A percentile compares a stretch with the other conserved stretches of the same genome.
phyloP scores from a whole-genome alignment of 2,888 invertebrate species.

The Nomada ferruginata region DNA sequence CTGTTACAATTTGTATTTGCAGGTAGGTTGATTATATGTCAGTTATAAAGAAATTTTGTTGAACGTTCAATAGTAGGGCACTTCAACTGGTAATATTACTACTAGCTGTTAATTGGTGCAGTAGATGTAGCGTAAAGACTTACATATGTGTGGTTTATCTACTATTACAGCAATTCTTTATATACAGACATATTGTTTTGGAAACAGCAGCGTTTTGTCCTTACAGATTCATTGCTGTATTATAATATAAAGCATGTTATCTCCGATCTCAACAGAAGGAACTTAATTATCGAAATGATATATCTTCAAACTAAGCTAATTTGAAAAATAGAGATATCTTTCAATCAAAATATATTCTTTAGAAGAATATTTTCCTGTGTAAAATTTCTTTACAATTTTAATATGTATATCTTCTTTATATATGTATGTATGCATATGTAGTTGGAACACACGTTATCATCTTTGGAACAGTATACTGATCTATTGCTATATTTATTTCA shows the following conservation, averaged over 20 bases:
- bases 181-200: slow-evolving; percentile 47
- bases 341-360: slow-evolving; percentile 62
- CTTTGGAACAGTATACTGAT: slow-evolving; percentile 74
- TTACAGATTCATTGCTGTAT: slow-evolving; percentile 22
- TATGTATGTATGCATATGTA: slow-evolving; percentile 43
- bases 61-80: slow-evolving; percentile 81
- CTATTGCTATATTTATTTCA: slow-evolving; percentile 74
- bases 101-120: slow-evolving; percentile 65
- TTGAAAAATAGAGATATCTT: slow-evolving; percentile 69
- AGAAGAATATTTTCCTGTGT: slow-evolving; percentile 64
- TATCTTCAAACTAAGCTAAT: slow-evolving; percentile 70
- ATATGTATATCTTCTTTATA: slow-evolving; percentile 22
- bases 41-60: slow-evolving; percentile 73
- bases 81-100: slow-evolving; percentile 74
- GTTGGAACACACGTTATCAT: slow-evolving; percentile 73
- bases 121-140: slow-evolving; percentile 65
- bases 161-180: slow-evolving; percentile 53
- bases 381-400: slow-evolving; percentile 56
- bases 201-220: slow-evolving; percentile 28
- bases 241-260: slow-evolving; percentile 26
- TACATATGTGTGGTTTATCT: slow-evolving; percentile 62
- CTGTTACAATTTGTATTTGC: slow-evolving; percentile 76
- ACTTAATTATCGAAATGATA: slow-evolving; percentile 59
- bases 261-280: slow-evolving; percentile 27
- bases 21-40: slow-evolving; percentile 76